Conservation (phyloP, 2,888 invertebrate genomes). For the Agonopterix arenella region DNA sequence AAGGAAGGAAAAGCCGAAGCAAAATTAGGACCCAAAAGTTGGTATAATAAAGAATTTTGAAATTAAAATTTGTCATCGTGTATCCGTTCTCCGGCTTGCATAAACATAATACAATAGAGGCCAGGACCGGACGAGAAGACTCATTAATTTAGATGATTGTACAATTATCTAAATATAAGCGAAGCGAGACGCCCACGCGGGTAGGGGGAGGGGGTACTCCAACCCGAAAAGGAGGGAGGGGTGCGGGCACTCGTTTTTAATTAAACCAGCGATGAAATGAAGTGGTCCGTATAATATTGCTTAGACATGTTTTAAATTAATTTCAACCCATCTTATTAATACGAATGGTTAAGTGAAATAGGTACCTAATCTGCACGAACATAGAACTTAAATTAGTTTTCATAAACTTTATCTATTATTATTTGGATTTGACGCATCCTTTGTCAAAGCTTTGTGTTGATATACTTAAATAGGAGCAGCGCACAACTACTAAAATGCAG, state of each 20-base stretch:
- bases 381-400: not conserved
- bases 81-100: constrained; percentile 49
- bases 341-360: constrained; percentile 44
- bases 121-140: constrained; percentile 71
- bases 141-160: constrained; percentile 78
- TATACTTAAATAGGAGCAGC: no score
- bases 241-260: constrained; percentile 76
- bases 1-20: no score
- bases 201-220: constrained; percentile 61
- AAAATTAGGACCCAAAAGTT: no score
- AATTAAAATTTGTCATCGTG: constrained; percentile 57
- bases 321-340: constrained; percentile 58
- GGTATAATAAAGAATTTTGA: constrained; percentile 25
- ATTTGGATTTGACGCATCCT: no score
- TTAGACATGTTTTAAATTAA: constrained; percentile 76
- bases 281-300: constrained; percentile 76
- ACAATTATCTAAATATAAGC: constrained; percentile 78
- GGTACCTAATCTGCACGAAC: no score
- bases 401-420: not conserved
- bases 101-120: constrained; percentile 68
- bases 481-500: no score
- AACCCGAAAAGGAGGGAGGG: constrained; percentile 71
- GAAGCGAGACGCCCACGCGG: constrained; percentile 70
- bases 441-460: no score
- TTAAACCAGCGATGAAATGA: constrained; percentile 76